phyloP scores from a whole-genome alignment of 1,140 invertebrate genomes.

The Panagrolaimus sp. region DNA sequence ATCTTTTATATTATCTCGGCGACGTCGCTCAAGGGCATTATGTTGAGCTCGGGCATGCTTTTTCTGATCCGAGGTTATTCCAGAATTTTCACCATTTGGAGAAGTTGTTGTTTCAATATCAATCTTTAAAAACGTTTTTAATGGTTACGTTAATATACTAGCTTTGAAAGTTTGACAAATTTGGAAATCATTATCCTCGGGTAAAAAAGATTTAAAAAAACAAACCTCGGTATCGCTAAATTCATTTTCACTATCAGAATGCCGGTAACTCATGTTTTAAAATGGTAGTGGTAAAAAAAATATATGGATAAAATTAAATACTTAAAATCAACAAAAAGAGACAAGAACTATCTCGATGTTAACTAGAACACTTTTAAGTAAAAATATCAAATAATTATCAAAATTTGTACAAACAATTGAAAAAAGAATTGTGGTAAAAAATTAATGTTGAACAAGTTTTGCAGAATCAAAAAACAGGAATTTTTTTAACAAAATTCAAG shows the following conservation, averaged over 20 bases:
- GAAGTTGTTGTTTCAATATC: not conserved
- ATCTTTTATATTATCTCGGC: constrained; percentile 44
- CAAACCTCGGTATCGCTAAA: constrained; percentile 22
- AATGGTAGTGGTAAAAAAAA: not conserved
- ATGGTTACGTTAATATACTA: not conserved
- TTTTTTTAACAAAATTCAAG: no score
- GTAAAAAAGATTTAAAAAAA: not conserved
- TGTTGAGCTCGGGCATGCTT: constrained; percentile 44
- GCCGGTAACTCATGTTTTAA: not conserved
- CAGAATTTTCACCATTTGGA: not conserved
- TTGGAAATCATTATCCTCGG: not conserved
- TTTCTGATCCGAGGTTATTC: constrained; percentile 17
- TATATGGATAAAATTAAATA: not conserved
- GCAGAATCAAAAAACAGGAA: no score
- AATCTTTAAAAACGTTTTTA: constrained; percentile 3
- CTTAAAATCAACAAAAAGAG: not conserved
- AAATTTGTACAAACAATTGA: no score
- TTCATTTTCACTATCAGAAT: constrained; percentile 24
- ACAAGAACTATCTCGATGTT: no score
- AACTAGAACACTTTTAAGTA: no score
- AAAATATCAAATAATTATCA: no score
- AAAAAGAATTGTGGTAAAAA: no score
- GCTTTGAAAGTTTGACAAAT: constrained; percentile 21
- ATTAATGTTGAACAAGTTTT: no score
- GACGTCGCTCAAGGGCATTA: constrained; percentile 41